Conservation (phyloP, 2,797 vertebrate species). For the Okamejei kenojei region DNA sequence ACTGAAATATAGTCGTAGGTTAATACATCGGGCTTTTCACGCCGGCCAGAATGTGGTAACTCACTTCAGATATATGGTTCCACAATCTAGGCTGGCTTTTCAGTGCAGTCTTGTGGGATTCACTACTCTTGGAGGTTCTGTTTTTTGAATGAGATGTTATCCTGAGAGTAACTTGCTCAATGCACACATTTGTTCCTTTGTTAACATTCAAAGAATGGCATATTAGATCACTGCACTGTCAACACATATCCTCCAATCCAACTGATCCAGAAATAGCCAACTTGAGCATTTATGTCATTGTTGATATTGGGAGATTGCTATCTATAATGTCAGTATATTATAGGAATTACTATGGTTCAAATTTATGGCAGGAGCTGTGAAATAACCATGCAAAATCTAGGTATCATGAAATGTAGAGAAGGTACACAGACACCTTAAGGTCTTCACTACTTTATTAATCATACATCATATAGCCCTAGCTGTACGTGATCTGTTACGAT, state of each 20-base stretch:
- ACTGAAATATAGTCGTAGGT: neutral
- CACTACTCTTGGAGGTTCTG: neutral
- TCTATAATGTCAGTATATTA: neutral
- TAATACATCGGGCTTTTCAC: neutral
- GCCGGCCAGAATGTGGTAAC: neutral
- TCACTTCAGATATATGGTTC: neutral
- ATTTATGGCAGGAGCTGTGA: neutral
- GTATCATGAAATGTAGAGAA: no score
- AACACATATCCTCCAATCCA: neutral
- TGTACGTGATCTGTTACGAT: no score
- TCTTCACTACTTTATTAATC: no score
- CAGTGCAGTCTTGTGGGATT: neutral
- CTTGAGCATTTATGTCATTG: neutral
- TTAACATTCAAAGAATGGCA: neutral
- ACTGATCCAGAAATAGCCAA: neutral
- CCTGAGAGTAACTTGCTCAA: neutral
- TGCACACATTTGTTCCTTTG: neutral
- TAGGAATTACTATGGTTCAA: neutral
- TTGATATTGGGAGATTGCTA: neutral
- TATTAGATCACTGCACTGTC: neutral
- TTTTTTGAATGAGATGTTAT: neutral
- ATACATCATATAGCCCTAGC: no score
- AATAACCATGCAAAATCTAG: neutral
- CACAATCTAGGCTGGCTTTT: neutral
- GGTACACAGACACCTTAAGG: no score